Percentiles rank a stretch among this genome's conserved stretches.
Evolutionary conservation across 2,888 invertebrate species (phyloP).

Genomic region (Terebella lapidaria): DNA sequence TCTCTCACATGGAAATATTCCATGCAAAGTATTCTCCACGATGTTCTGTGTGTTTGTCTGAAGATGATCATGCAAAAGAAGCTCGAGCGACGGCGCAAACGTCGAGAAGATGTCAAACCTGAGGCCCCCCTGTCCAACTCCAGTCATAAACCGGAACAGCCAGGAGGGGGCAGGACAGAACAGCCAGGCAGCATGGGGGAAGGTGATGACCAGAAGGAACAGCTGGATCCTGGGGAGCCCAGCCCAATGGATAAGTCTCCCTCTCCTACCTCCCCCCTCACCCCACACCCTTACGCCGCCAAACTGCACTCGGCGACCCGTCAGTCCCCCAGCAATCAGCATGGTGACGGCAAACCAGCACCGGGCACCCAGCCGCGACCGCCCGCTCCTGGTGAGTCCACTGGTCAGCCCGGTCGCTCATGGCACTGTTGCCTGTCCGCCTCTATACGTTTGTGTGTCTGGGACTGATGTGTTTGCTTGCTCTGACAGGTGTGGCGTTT

Average conservation of each 20-base stretch:
- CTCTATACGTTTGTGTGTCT: too few relatives aligned
- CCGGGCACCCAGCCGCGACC: too few relatives aligned
- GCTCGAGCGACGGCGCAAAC: conserved; percentile 40
- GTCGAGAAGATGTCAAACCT: conserved; percentile 19
- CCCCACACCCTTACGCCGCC: neutral
- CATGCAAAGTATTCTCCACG: too few relatives aligned
- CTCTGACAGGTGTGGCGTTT: conserved; percentile 34
- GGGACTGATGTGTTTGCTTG: neutral
- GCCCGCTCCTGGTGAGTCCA: too few relatives aligned
- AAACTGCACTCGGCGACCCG: neutral
- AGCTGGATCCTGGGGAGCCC: conserved; percentile 25
- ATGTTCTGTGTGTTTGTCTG: neutral
- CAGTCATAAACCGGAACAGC: neutral
- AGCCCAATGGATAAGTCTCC: conserved; percentile 25
- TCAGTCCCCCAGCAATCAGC: too few relatives aligned
- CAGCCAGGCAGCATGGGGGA: conserved; percentile 13
- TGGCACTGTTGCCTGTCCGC: too few relatives aligned
- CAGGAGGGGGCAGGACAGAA: conserved; percentile 14
- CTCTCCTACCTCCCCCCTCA: conserved; percentile 7
- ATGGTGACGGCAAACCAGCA: too few relatives aligned
- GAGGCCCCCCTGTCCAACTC: neutral
- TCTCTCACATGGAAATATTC: too few relatives aligned
- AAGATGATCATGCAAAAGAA: conserved; percentile 52
- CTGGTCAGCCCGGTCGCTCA: too few relatives aligned
- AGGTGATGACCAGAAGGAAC: conserved; percentile 8